These are phyloP conservation scores for Alligator sinensis DNA, from an alignment of 2,113 vertebrate genomes.

Conservation along the genomic window DNA sequence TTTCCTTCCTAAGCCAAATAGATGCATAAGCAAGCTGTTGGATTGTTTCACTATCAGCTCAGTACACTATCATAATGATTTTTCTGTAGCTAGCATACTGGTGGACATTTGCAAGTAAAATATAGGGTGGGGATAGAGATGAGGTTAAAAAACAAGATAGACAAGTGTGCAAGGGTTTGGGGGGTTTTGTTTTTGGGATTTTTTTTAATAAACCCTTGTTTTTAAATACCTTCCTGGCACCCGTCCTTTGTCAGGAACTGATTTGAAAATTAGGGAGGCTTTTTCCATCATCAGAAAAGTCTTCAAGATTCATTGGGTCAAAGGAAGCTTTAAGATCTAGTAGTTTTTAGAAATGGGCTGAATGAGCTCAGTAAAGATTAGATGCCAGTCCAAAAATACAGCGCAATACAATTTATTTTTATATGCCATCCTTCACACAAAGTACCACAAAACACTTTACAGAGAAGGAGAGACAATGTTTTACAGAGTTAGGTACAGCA, in stretches of 20 bases:
- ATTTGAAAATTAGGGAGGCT: constrained; percentile 73
- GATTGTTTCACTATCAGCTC: constrained; percentile 50
- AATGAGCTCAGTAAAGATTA: constrained; percentile 73
- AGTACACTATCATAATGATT: constrained; percentile 16
- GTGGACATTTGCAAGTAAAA: constrained; percentile 75
- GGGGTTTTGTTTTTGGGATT: constrained; percentile 36
- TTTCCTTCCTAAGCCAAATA: constrained; percentile 83
- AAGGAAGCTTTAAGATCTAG: constrained; percentile 71
- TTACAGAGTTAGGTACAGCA: constrained; percentile 75
- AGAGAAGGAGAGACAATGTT: constrained; percentile 76
- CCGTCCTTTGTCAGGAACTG: constrained; percentile 67
- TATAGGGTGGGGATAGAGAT: constrained; percentile 30
- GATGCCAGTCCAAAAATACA: constrained; percentile 76
- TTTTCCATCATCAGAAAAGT: constrained; percentile 70
- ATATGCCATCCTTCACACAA: constrained; percentile 76
- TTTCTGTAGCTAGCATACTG: constrained; percentile 29
- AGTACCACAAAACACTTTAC: constrained; percentile 78
- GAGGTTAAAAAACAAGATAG: constrained; percentile 21
- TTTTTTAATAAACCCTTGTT: constrained; percentile 53
- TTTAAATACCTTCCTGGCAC: constrained; percentile 55
- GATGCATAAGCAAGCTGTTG: constrained; percentile 85
- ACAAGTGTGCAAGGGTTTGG: constrained; percentile 4
- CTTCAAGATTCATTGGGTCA: constrained; percentile 77
- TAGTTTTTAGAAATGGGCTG: constrained; percentile 73
- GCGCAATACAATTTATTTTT: constrained; percentile 79